Conservation (phyloP, 2,888 invertebrate genomes). For the Cantharis lateralis region DNA sequence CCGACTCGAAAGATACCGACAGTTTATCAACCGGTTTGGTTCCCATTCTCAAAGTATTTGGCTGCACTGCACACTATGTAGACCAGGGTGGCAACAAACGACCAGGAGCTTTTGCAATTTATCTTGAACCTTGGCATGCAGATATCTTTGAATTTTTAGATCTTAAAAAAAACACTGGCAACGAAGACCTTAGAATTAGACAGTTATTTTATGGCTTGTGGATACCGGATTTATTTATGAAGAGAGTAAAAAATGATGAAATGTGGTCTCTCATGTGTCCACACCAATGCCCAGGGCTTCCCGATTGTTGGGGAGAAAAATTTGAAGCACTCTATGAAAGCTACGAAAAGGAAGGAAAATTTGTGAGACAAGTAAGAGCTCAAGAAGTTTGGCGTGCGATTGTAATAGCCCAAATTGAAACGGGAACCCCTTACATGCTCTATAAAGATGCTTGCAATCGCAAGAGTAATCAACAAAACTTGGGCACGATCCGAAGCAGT, state of each 20-base stretch:
- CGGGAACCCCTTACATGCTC: slow-evolving; percentile 97
- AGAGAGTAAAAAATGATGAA: slow-evolving; percentile 81
- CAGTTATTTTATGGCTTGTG: slow-evolving; percentile 97
- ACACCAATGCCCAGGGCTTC: slow-evolving; percentile 85
- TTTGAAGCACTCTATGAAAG: slow-evolving; percentile 86
- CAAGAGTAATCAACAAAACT: slow-evolving; percentile 97
- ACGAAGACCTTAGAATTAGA: slow-evolving; percentile 91
- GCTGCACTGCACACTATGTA: slow-evolving; percentile 94
- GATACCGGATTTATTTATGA: slow-evolving; percentile 99
- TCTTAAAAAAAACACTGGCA: slow-evolving; percentile 92
- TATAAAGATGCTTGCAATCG: slow-evolving; percentile 96
- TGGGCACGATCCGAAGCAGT: slow-evolving; percentile 97
- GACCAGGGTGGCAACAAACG: slow-evolving; percentile 98
- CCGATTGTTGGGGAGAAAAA: slow-evolving; percentile 93
- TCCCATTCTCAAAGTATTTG: slow-evolving; percentile 94
- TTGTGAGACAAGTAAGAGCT: slow-evolving; percentile 71
- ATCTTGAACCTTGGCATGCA: slow-evolving; percentile 98
- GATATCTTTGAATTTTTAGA: slow-evolving; percentile 96
- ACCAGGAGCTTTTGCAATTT: slow-evolving; percentile 97
- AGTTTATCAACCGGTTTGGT: slow-evolving; percentile 94
- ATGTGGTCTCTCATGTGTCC: slow-evolving; percentile 98
- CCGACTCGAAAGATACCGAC: slow-evolving; percentile 87
- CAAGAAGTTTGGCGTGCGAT: slow-evolving; percentile 93
- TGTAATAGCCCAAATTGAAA: slow-evolving; percentile 93
- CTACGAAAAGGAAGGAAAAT: slow-evolving; percentile 83